Evolutionary conservation across 2,888 invertebrate species (phyloP).

Genomic region (Tromatobia lineatoria): DNA sequence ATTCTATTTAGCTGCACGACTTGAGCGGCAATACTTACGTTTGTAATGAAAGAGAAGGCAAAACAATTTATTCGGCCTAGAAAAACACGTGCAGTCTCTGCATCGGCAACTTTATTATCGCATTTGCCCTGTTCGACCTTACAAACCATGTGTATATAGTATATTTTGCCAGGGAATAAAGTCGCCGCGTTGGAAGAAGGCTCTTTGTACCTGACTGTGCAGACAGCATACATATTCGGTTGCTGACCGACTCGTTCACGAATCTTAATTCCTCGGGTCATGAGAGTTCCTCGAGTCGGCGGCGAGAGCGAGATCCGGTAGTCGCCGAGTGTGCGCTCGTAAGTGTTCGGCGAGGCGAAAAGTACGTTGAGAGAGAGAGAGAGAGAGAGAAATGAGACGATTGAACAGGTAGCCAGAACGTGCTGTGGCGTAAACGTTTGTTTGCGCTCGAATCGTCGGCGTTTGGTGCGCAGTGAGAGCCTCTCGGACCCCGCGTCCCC

Average conservation of each 20-base stretch:
- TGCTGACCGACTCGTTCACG: conserved; percentile 9
- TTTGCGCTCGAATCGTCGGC: conserved; percentile 42
- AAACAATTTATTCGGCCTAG: conserved; percentile 17
- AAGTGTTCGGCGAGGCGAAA: conserved; percentile 16
- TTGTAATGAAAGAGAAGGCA: conserved; percentile 12
- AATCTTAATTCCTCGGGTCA: conserved; percentile 50
- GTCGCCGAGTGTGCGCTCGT: conserved; percentile 16
- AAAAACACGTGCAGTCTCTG: conserved; percentile 9
- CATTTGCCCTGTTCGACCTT: conserved; percentile 6
- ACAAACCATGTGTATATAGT: not conserved
- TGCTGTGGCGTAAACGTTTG: conserved; percentile 57
- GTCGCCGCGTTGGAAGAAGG: not conserved
- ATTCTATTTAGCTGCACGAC: not conserved
- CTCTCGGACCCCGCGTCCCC: not conserved
- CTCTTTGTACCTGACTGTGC: conserved; percentile 25
- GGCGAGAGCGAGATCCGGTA: conserved; percentile 47
- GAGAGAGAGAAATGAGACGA: conserved; percentile 39
- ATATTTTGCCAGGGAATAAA: conserved; percentile 5
- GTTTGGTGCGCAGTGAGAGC: conserved; percentile 10
- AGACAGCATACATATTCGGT: conserved; percentile 16
- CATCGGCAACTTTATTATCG: conserved; percentile 12
- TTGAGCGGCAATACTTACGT: not conserved
- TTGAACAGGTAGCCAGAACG: conserved; percentile 47
- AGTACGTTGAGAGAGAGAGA: conserved; percentile 13
- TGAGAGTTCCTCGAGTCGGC: conserved; percentile 29